These are phyloP conservation scores for Rhincodon typus DNA, from an alignment of 2,797 vertebrate genomes.

Conservation along the genomic window DNA sequence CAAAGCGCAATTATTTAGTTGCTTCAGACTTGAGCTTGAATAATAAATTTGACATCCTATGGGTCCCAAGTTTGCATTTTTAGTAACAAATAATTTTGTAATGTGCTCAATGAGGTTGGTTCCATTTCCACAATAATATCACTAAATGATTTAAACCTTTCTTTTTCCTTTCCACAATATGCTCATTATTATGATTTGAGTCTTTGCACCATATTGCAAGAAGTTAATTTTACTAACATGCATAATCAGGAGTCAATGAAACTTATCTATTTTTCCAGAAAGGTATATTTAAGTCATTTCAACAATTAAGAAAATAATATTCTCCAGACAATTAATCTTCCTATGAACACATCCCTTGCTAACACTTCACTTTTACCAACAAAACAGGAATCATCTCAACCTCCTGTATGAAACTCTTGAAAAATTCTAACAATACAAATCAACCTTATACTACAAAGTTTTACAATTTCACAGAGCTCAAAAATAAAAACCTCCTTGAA, in stretches of 20 bases:
- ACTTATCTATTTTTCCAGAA: not conserved
- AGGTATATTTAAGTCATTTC: not conserved
- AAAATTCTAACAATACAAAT: not conserved
- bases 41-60: not conserved
- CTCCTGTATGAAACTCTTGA: not conserved
- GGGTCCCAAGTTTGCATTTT: not conserved
- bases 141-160: not conserved
- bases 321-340: constrained; percentile 1
- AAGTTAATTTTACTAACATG: not conserved
- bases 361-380: not conserved
- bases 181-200: not conserved
- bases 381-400: not conserved
- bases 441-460: not conserved
- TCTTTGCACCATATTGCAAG: not conserved
- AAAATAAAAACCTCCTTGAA: not conserved
- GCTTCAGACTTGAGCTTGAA: not conserved
- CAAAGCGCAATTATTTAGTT: not conserved
- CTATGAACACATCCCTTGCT: not conserved
- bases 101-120: not conserved
- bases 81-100: not conserved
- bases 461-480: not conserved
- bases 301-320: constrained; percentile 21
- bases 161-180: not conserved
- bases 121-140: not conserved
- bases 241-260: not conserved